A percentile compares a stretch with the other conserved stretches of the same genome.
These are phyloP conservation scores for Zoroaster sp. DNA, from an alignment of 53 echinoderm and acorn worm genomes.

Conservation along the genomic window DNA sequence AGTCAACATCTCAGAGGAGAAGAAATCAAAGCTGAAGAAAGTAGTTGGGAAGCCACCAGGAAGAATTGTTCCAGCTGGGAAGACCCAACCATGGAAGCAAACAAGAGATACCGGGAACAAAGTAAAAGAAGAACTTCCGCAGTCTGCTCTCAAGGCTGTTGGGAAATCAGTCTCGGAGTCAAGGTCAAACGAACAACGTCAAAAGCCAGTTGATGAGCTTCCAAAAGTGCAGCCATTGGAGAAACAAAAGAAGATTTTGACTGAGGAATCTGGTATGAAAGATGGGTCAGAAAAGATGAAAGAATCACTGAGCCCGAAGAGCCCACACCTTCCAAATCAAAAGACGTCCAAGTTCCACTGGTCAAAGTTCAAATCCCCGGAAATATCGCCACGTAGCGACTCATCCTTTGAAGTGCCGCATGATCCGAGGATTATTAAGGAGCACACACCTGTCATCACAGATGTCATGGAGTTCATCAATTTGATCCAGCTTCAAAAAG, in stretches of 20 bases:
- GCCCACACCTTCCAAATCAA: slow-evolving; percentile 47
- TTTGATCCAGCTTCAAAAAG: background rate
- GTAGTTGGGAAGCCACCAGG: background rate
- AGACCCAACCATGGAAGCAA: background rate
- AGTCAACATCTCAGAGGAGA: background rate
- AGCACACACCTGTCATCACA: slow-evolving; percentile 82
- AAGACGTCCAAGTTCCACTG: slow-evolving; percentile 3
- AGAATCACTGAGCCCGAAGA: slow-evolving; percentile 5
- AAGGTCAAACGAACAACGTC: background rate
- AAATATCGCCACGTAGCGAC: slow-evolving; percentile 57
- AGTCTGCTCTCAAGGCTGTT: slow-evolving; percentile 2
- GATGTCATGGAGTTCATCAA: slow-evolving; percentile 81
- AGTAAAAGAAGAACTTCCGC: background rate
- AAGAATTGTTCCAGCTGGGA: background rate
- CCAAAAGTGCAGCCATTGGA: background rate
- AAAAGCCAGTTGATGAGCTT: background rate
- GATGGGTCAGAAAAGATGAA: background rate
- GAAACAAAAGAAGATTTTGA: too few species aligned
- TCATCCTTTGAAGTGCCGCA: background rate
- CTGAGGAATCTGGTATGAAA: background rate
- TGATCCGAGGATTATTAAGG: slow-evolving; percentile 36
- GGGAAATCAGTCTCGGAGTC: slow-evolving; percentile 36
- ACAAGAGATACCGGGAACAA: background rate
- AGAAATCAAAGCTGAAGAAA: slow-evolving; percentile 3
- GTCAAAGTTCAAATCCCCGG: slow-evolving; percentile 64